Evolutionary conservation across 2,888 invertebrate species (phyloP), one percentile per base, ranked within the genome.

Genomic region (Dendrolimus houi): DNA sequence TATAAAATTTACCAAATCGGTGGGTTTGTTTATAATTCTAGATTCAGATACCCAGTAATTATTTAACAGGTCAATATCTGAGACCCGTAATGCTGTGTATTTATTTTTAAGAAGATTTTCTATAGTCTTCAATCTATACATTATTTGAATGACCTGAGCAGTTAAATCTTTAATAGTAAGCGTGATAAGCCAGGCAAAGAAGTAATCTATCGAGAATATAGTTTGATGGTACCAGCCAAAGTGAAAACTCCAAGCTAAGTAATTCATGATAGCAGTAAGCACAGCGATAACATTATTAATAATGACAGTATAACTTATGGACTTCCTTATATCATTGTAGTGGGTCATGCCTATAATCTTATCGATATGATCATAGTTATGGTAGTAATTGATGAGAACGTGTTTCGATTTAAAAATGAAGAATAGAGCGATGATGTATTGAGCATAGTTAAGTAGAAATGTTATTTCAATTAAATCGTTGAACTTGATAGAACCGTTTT

Each of bases 141-240:
- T 63, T 13, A 72, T 57, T 54, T 71, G 72, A 7, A 70, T 57
- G 0, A 72, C 57, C 55, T 71, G 66, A 41, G 65, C 59, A 2
- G 61, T 41, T 10, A 58, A 52, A 2, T 72, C 70, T 10, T 70
- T 40, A 1, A 61, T 29, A 6, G 64, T 61, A 8, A 72, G 52
- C 41, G 59, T 57, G 55, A 63, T 71, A 7, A 71, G 14, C 54
- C 65, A 71, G 52, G 62, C 59, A 61, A 64, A 69, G 0, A 71
- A 41, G 17, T 70, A 67, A 54, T 72, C 70, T 9, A 65, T 14
- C 1, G 57, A 41, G 47, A 66, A 67, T 2, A 67, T 55, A 0
- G 57, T 58, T 0, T 63, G 55, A 0, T 14, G 0, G 1, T 55
- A 2, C 60, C 61, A 65, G 0, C 62, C 62, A 7, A 55, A 62